Evolutionary conservation across 2,888 invertebrate genomes (phyloP).

Genomic region (Mesorhabditis spiculigera): DNA sequence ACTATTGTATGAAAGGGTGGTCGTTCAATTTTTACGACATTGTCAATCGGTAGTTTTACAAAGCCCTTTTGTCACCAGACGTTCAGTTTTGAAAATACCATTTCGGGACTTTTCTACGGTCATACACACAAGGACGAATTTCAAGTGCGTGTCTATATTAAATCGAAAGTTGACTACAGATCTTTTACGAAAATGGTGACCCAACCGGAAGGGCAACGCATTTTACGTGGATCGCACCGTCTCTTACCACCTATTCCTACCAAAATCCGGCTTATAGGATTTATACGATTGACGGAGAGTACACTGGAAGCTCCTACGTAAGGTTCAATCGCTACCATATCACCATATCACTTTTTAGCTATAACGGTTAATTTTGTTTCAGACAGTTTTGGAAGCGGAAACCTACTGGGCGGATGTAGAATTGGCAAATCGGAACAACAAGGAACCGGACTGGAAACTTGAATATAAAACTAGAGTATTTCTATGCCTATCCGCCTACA

Average conservation of each 20-base stretch:
- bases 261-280: conserved; percentile 19
- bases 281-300: conserved; percentile 83
- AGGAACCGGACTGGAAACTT: conserved; percentile 34
- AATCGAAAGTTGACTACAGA: conserved; percentile 13
- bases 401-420: conserved; percentile 44
- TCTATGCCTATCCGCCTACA: not conserved
- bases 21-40: conserved; percentile 72
- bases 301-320: conserved; percentile 53
- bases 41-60: conserved; percentile 66
- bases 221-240: conserved; percentile 36
- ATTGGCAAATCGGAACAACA: conserved; percentile 34
- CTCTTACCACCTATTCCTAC: conserved; percentile 16
- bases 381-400: conserved; percentile 43
- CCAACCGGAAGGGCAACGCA: conserved; percentile 38
- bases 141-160: conserved; percentile 67
- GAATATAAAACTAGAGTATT: conserved; percentile 30
- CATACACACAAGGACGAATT: conserved; percentile 91
- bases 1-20: conserved; percentile 73
- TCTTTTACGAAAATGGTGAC: conserved; percentile 43
- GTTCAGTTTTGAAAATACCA: conserved; percentile 71
- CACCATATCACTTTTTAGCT: no score
- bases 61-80: no score
- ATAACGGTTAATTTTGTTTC: conserved; percentile 14
- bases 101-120: conserved; percentile 78
- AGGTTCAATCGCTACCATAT: not conserved